These are phyloP conservation scores for Pachypsylla venusta DNA, from an alignment of 1,140 invertebrate species.

Conservation along the genomic window DNA sequence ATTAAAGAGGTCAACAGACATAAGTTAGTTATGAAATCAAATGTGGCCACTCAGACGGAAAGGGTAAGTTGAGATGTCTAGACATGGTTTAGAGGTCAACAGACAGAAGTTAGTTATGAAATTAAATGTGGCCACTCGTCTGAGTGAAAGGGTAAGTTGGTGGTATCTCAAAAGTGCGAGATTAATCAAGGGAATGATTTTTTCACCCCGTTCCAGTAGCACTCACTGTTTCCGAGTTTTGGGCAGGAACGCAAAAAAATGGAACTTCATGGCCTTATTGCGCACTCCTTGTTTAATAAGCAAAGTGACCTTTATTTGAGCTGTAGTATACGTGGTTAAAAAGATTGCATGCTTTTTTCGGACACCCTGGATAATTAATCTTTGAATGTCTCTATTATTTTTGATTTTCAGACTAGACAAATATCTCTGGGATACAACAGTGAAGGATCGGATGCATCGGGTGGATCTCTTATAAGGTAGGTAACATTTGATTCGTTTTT, in stretches of 20 bases:
- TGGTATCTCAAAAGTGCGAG: not conserved
- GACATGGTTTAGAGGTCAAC: not conserved
- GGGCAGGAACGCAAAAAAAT: not conserved
- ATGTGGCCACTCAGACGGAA: not conserved
- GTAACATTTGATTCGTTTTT: not conserved
- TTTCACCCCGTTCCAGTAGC: too few species aligned
- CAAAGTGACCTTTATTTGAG: too few species aligned
- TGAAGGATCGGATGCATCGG: not conserved
- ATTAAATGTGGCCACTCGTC: not conserved
- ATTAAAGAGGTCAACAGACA: not conserved
- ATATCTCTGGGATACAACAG: not conserved
- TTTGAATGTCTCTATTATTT: not conserved
- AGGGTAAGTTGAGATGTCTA: not conserved
- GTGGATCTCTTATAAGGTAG: not conserved
- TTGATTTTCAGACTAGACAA: not conserved
- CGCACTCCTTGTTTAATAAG: too few species aligned
- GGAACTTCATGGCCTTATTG: not conserved
- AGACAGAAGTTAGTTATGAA: not conserved
- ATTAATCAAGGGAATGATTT: too few species aligned
- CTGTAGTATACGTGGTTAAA: too few species aligned
- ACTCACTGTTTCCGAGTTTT: too few species aligned
- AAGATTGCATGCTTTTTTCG: not conserved
- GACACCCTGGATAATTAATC: not conserved
- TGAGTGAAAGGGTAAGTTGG: not conserved
- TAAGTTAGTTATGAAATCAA: not conserved